A percentile compares a stretch with the other conserved stretches of the same genome.
Evolutionary conservation across 2,797 vertebrate species (phyloP).

Genomic region (Enteromius mattozi): DNA sequence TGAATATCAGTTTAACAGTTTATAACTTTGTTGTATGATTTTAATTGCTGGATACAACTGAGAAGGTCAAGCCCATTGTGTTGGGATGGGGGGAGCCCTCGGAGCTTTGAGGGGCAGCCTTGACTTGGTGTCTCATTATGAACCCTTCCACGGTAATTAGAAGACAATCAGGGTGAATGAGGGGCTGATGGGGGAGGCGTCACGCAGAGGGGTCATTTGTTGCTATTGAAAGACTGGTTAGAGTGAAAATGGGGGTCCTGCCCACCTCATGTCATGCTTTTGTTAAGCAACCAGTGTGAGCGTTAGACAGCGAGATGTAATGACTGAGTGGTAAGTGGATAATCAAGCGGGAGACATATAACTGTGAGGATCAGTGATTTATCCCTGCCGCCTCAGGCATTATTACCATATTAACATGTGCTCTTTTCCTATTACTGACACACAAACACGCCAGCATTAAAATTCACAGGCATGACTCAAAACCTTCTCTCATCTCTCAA

Average conservation of each 20-base stretch:
- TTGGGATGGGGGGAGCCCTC: background rate
- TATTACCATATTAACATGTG: conserved; percentile 54
- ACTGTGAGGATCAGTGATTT: conserved; percentile 57
- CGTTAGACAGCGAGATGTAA: conserved; percentile 57
- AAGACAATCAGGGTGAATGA: conserved; percentile 87
- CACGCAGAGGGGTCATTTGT: conserved; percentile 84
- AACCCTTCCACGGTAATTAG: conserved; percentile 90
- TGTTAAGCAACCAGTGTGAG: conserved; percentile 83
- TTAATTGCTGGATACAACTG: conserved; percentile 1
- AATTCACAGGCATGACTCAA: conserved; percentile 28
- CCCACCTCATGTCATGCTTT: conserved; percentile 79
- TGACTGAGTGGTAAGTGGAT: conserved; percentile 50
- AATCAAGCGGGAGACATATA: conserved; percentile 52
- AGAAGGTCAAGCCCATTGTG: conserved; percentile 23
- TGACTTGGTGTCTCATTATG: conserved; percentile 83
- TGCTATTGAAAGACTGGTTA: conserved; percentile 66
- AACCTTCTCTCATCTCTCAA: conserved; percentile 4
- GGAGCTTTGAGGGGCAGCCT: background rate
- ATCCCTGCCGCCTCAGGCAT: conserved; percentile 43
- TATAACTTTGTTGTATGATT: background rate
- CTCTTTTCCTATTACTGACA: conserved; percentile 42
- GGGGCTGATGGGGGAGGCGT: conserved; percentile 84
- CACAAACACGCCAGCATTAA: conserved; percentile 26
- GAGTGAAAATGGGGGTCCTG: conserved; percentile 62
- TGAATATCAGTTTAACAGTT: background rate